A percentile compares a stretch with the other conserved stretches of the same genome.
Conservation (phyloP, 2,113 vertebrate genomes). For the cat (Felis catus) region DNA sequence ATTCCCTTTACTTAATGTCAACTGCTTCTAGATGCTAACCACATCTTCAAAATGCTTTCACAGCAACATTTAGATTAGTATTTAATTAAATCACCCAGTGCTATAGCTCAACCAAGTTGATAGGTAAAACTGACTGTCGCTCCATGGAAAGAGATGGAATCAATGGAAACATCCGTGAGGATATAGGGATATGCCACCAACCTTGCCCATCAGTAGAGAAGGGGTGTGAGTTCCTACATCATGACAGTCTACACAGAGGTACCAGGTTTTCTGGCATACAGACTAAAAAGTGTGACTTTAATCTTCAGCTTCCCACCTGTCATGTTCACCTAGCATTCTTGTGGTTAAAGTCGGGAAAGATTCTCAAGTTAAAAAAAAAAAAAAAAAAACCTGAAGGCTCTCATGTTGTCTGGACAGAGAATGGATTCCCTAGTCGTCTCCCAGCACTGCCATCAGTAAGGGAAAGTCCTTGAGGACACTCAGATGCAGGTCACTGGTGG, state of each 20-base stretch:
- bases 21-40: background rate
- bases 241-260: rapidly evolving
- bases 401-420: background rate
- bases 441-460: background rate
- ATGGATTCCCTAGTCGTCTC: background rate
- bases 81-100: background rate
- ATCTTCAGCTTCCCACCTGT: background rate
- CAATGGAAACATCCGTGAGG: background rate
- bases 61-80: background rate
- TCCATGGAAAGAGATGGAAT: background rate
- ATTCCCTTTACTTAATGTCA: background rate
- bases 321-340: background rate
- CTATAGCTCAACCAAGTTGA: background rate
- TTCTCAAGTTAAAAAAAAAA: background rate
- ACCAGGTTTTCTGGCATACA: background rate
- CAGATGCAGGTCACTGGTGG: background rate
- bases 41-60: background rate
- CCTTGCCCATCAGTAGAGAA: background rate
- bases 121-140: background rate
- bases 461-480: background rate
- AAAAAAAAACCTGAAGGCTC: background rate
- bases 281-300: background rate
- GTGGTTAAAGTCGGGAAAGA: background rate
- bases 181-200: background rate
- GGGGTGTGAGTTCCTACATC: background rate